Evolutionary conservation across 2,797 vertebrate species (phyloP).

Genomic region (Poecilia picta): DNA sequence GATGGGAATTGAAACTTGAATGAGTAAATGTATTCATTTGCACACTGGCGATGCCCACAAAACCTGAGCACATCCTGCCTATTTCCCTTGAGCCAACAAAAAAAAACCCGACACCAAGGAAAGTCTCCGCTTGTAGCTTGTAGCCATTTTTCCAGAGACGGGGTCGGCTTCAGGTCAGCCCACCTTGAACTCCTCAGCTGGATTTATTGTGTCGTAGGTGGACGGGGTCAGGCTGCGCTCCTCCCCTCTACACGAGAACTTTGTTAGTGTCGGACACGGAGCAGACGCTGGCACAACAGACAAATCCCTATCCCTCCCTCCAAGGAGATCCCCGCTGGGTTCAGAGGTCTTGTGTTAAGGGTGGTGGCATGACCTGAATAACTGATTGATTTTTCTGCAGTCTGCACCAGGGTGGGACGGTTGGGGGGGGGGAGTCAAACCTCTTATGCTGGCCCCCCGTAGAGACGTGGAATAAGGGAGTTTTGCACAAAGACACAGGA

Average conservation of each 20-base stretch:
- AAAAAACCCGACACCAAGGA: background rate
- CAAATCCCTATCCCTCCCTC: constrained; percentile 65
- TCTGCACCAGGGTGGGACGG: constrained; percentile 16
- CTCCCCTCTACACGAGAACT: constrained; percentile 56
- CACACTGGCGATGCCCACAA: background rate
- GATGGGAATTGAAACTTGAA: constrained; percentile 43
- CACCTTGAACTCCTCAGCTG: constrained; percentile 67
- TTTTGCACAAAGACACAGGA: constrained; percentile 24
- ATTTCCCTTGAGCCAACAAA: background rate
- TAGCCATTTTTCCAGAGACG: constrained; percentile 40
- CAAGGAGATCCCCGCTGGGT: constrained; percentile 51
- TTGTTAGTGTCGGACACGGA: constrained; percentile 64
- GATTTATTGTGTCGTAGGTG: constrained; percentile 66
- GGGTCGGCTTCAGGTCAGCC: constrained; percentile 61
- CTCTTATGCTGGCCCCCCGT: constrained; percentile 47
- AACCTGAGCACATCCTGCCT: constrained; percentile 16
- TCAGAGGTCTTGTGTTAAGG: constrained; percentile 68
- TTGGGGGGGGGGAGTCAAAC: constrained; percentile 54
- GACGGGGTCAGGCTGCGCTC: constrained; percentile 45
- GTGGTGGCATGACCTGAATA: constrained; percentile 61
- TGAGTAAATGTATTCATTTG: constrained; percentile 44
- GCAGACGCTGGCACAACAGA: constrained; percentile 56
- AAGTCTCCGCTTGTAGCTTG: constrained; percentile 34
- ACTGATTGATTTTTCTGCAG: constrained; percentile 74
- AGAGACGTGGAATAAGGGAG: constrained; percentile 34